These are phyloP conservation scores for Eupithecia dodoneata DNA, from an alignment of 2,888 invertebrate species.

Conservation along the genomic window DNA sequence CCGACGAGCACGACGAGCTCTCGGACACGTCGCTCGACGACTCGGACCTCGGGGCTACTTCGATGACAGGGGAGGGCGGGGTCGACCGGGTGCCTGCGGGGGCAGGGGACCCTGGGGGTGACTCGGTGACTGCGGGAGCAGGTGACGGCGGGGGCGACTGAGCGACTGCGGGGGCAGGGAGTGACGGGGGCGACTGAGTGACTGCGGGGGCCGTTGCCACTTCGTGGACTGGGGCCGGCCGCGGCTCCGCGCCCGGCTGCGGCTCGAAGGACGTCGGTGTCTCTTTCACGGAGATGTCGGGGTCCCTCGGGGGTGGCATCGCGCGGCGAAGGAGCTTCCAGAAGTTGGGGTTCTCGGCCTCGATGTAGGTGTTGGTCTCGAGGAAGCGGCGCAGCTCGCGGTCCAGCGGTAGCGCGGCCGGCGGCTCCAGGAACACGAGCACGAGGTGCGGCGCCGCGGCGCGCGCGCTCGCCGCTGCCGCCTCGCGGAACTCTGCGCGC, in stretches of 20 bases:
- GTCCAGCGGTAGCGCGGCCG: constrained; percentile 84
- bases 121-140: background rate
- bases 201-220: background rate
- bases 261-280: background rate
- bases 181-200: background rate
- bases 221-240: constrained; percentile 73
- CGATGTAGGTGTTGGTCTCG: constrained; percentile 90
- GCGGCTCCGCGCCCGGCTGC: constrained; percentile 59
- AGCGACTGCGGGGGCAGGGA: constrained; percentile 5
- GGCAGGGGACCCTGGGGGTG: constrained; percentile 7
- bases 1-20: background rate
- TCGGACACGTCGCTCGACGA: background rate
- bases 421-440: constrained; percentile 85
- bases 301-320: constrained; percentile 71
- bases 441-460: constrained; percentile 87
- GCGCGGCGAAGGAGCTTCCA: constrained; percentile 91
- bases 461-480: constrained; percentile 61
- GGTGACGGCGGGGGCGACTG: background rate
- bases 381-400: constrained; percentile 81
- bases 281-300: constrained; percentile 75
- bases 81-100: constrained; percentile 6
- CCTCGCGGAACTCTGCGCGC: constrained; percentile 88
- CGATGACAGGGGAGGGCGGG: background rate
- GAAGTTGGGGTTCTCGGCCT: constrained; percentile 93
- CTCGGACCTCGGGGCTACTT: background rate